Evolutionary conservation across 2,797 vertebrate species (phyloP), one percentile per base, ranked within the genome.

Genomic region (Phyllotis vaccarum): DNA sequence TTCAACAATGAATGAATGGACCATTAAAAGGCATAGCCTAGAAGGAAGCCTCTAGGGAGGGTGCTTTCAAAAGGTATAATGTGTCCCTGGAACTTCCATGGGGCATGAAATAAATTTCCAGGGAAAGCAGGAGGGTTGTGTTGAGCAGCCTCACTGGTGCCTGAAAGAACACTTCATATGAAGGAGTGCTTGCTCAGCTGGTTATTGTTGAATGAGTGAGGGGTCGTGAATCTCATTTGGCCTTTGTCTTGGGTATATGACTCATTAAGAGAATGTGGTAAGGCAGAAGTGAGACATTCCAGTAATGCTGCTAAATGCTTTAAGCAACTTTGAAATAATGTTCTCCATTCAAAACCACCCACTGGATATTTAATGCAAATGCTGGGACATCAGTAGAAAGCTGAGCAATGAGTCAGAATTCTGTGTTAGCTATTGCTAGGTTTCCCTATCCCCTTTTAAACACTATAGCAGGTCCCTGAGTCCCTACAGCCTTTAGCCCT

Each of bases 321-420:
- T 90, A 89, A 76, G 49, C 9, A 43, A 46, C 91, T 90, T 88
- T 82, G 17, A 90, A 27, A 79, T 92, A 68, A 78, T 31, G 37
- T 34, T 94, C 78, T 95, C 37, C 40, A 76, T 94, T 90, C 74
- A 70, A 74, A 94, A 86, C 78, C 78, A 56, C 46, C 75, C 11
- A 31, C 46, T 90, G 79, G 29, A 49, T 54, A 64, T 97, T 87
- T 89, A 96, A 58, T 70, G 29, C n/a, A 75, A 79, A n/a, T 83
- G 56, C 82, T 94, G 75, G 76, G 83, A 85, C 46, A 24, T 78
- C 68, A 87, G 14, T 27, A 89, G 31, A 90, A 54, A 91, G 34
- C 29, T 56, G 34, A 85, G 46, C 24, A 64, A 86, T 12, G 78
- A 68, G 54, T 76, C 16, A 17, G 58, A 49, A 85, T 87, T 82